Base-by-base conservation (phyloP, 2,797 vertebrate species). In the Myoxocephalus aenaeus region DNA sequence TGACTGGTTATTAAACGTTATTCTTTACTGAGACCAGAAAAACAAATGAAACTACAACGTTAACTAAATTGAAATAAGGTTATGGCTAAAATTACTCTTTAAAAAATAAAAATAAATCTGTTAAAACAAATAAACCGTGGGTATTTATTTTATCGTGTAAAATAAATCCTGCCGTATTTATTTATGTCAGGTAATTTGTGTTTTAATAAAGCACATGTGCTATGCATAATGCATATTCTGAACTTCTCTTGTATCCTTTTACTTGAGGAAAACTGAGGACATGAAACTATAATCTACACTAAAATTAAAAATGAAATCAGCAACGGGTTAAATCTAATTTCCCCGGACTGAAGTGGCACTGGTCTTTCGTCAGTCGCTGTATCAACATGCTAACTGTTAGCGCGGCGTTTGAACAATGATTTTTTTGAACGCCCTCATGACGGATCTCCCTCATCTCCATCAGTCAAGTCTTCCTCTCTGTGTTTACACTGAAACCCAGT, bases 401-500 rank as follows among this genome's bases (percentile, higher is more conserved):
- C 6, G 58, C 11, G 11, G 58, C 14, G 29, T 77, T 83, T 79
- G 70, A 84, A 65, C 67, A 29, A 34, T 66, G 78, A 73, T 66
- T 78, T 73, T 86, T 68, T 71, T n/a, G 70, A 81, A 58, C n/a
- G 15, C 53, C 8, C 34, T 61, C 38, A 0, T 73, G 76, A 80
- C 32, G 2, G 77, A 82, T 54, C 71, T 40, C 72, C 58, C 54
- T 73, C 40, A 34, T 36, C 79, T 68, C 70, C 84, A 89, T 89
- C 84, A 3, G 32, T 87, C 82, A 75, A 11, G 58, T 80, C 53
- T 79, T 82, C 81, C 70, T 83, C 86, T 25, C 83, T 40, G 89
- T 90, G 89, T 92, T 94, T 93, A 94, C 92, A 68, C 4, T 38
- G 73, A 70, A 87, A 61, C 84, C 56, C 76, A 32, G 63, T 63